Conservation (phyloP, 2,797 vertebrate genomes). For the Acanthurus lineatus region DNA sequence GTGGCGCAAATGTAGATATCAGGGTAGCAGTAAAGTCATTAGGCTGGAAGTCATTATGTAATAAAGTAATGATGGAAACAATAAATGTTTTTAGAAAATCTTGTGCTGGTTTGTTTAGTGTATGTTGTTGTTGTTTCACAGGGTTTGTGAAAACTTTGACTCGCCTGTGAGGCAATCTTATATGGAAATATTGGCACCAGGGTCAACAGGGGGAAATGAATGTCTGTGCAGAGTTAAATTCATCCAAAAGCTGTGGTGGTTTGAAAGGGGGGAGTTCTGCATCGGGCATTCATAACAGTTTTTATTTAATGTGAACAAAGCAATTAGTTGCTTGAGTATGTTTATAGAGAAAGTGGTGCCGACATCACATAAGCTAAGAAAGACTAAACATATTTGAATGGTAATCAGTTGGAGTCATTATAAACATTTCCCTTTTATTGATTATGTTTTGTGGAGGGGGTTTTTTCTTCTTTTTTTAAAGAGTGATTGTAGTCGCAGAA, state of each 20-base stretch:
- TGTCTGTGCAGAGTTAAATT: neutral
- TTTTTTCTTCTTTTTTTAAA: constrained; percentile 25
- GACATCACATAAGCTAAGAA: neutral
- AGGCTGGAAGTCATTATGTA: too few species aligned
- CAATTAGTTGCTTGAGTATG: neutral
- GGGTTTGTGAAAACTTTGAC: neutral
- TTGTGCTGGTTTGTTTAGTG: neutral
- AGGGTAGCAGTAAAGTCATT: neutral
- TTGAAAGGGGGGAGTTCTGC: too few species aligned
- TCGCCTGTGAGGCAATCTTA: neutral
- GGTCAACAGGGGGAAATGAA: neutral
- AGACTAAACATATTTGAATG: neutral
- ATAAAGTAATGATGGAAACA: neutral
- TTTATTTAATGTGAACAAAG: neutral
- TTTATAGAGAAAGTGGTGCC: neutral
- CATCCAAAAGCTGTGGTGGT: neutral
- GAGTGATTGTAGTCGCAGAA: neutral
- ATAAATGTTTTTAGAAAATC: neutral
- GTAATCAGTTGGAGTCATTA: neutral
- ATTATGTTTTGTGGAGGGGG: neutral
- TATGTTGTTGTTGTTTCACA: neutral
- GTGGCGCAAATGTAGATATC: neutral
- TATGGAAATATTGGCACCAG: neutral
- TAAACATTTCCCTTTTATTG: neutral
- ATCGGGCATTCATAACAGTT: neutral